Conservation (phyloP, 1,140 invertebrate species). For the Chironomus striatipennis region DNA sequence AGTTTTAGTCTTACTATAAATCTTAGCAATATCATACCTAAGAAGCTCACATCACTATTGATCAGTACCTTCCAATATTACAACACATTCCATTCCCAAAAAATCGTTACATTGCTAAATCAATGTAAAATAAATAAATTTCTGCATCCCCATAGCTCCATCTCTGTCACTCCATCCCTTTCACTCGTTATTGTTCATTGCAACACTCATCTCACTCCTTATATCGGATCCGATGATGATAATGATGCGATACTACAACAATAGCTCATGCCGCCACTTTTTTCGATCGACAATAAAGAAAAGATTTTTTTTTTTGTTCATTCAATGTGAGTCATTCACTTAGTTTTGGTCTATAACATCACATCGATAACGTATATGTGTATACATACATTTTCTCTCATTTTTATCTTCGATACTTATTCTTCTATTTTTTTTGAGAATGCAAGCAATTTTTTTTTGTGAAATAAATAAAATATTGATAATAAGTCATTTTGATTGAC, state of each 20-base stretch:
- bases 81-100: not conserved
- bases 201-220: not conserved
- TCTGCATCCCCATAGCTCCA: not conserved
- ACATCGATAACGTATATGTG: not conserved
- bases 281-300: not conserved
- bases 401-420: not conserved
- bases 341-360: not conserved
- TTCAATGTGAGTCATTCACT: not conserved
- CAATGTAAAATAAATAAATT: not conserved
- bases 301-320: not conserved
- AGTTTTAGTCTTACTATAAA: too few species aligned
- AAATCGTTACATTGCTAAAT: not conserved
- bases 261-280: not conserved
- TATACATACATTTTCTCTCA: not conserved
- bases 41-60: not conserved
- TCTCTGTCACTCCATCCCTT: not conserved
- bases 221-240: not conserved
- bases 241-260: not conserved
- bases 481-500: too few species aligned
- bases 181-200: not conserved
- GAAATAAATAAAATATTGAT: too few species aligned
- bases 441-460: too few species aligned
- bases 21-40: too few species aligned
- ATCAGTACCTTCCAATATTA: not conserved
- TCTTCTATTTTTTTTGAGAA: not conserved